phyloP scores from a whole-genome alignment of 1,140 invertebrate genomes.

The Brachionus calyciflorus region DNA sequence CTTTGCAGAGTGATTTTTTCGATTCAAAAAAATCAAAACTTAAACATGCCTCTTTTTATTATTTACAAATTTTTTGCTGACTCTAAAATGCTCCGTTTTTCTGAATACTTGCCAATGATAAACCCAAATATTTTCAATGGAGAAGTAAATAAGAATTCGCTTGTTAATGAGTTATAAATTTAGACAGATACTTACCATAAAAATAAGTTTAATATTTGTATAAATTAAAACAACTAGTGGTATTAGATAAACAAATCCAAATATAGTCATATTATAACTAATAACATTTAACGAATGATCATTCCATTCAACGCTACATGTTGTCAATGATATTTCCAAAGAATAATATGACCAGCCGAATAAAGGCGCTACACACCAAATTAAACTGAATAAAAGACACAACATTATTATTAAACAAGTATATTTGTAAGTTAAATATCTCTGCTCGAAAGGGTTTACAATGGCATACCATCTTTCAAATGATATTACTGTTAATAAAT shows the following conservation, averaged over 20 bases:
- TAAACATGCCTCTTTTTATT: too few relatives aligned
- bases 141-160: too few relatives aligned
- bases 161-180: too few relatives aligned
- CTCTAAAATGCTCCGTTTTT: neutral
- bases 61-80: too few relatives aligned
- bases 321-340: neutral
- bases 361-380: neutral
- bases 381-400: neutral
- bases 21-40: too few relatives aligned
- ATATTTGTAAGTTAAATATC: conserved; percentile 6
- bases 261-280: conserved; percentile 29
- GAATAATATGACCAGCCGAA: conserved; percentile 40
- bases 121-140: too few relatives aligned
- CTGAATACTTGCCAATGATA: neutral
- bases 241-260: conserved; percentile 11
- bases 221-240: neutral
- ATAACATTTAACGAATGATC: conserved; percentile 22
- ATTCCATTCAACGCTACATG: conserved; percentile 41
- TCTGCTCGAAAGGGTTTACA: neutral
- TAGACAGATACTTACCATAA: neutral
- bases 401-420: neutral
- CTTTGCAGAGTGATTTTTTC: too few relatives aligned
- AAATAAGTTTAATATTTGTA: conserved; percentile 2
- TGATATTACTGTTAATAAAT: conserved; percentile 18
- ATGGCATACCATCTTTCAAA: conserved; percentile 32